Conservation (phyloP, 1,140 invertebrate genomes). For the Prorops nasuta region DNA sequence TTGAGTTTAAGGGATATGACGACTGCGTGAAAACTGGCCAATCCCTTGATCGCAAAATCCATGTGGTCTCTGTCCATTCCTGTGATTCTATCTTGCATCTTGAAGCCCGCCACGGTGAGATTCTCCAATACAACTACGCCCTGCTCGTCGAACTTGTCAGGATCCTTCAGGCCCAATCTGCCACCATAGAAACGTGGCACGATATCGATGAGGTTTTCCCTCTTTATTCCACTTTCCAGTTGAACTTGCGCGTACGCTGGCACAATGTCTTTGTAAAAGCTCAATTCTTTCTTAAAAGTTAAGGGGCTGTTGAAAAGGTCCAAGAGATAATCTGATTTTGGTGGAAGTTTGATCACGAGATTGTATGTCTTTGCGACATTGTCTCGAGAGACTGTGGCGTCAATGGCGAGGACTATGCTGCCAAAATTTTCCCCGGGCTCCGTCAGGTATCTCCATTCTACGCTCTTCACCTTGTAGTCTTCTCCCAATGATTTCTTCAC, state of each 20-base stretch:
- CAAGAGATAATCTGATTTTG: conserved; percentile 58
- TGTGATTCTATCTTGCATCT: conserved; percentile 54
- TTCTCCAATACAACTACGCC: conserved; percentile 62
- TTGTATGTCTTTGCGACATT: conserved; percentile 42
- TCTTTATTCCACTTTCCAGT: conserved; percentile 45
- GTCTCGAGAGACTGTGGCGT: conserved; percentile 31
- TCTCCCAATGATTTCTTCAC: conserved; percentile 31
- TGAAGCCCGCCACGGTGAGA: conserved; percentile 55
- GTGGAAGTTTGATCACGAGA: conserved; percentile 61
- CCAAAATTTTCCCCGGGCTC: conserved; percentile 64
- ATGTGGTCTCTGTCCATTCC: conserved; percentile 56
- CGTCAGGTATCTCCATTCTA: conserved; percentile 52
- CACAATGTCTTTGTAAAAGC: conserved; percentile 57
- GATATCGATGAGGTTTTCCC: conserved; percentile 46
- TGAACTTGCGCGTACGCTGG: conserved; percentile 57
- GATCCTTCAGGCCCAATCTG: conserved; percentile 53
- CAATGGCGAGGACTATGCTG: conserved; percentile 58
- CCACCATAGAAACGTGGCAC: conserved; percentile 59
- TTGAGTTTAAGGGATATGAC: conserved; percentile 56
- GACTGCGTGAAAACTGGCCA: conserved; percentile 61
- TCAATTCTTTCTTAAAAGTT: conserved; percentile 61
- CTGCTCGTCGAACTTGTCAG: conserved; percentile 57
- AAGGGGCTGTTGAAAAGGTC: conserved; percentile 60
- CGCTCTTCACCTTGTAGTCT: conserved; percentile 26
- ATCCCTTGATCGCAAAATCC: conserved; percentile 52